Evolutionary conservation across 2,888 invertebrate genomes (phyloP).

Genomic region (Dendrolimus pini): DNA sequence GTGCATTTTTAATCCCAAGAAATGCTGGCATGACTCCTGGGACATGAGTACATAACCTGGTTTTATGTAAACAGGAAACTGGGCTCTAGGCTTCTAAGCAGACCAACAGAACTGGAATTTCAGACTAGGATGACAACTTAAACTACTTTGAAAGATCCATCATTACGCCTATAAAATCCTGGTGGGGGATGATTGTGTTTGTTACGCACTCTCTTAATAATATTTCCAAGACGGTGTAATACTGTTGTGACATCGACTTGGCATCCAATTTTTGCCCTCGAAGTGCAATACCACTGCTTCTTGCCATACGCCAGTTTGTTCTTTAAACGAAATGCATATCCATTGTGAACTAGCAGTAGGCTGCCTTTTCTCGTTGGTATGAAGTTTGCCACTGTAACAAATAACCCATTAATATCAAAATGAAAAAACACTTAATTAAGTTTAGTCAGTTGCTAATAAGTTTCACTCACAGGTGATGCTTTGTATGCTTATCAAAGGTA

Average conservation of each 20-base stretch:
- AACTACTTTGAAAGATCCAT: conserved; percentile 61
- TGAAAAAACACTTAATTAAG: background rate
- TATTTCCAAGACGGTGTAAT: conserved; percentile 35
- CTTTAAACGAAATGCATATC: conserved; percentile 58
- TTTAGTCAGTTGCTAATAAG: too few relatives aligned
- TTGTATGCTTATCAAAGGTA: too few relatives aligned
- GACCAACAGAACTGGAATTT: conserved; percentile 3
- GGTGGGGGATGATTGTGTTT: conserved; percentile 57
- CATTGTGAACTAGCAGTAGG: conserved; percentile 51
- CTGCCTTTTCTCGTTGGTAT: conserved; percentile 62
- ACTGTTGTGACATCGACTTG: conserved; percentile 58
- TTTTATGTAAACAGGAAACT: too few relatives aligned
- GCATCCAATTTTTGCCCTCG: conserved; percentile 55
- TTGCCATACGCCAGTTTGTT: conserved; percentile 64
- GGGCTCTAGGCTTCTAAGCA: too few relatives aligned
- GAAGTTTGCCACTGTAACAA: conserved; percentile 50
- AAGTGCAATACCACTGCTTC: conserved; percentile 66
- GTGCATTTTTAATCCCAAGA: too few relatives aligned
- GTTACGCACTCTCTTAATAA: conserved; percentile 52
- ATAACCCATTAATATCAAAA: background rate
- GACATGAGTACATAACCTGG: too few relatives aligned
- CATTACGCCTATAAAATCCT: conserved; percentile 51
- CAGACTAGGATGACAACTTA: conserved; percentile 17
- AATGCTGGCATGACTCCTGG: too few relatives aligned
- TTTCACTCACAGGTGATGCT: too few relatives aligned